Percentiles rank a stretch among this genome's conserved stretches.
These are phyloP conservation scores for Paramacrobiotus metropolitanus DNA, from an alignment of 1,140 invertebrate genomes.

Conservation along the genomic window DNA sequence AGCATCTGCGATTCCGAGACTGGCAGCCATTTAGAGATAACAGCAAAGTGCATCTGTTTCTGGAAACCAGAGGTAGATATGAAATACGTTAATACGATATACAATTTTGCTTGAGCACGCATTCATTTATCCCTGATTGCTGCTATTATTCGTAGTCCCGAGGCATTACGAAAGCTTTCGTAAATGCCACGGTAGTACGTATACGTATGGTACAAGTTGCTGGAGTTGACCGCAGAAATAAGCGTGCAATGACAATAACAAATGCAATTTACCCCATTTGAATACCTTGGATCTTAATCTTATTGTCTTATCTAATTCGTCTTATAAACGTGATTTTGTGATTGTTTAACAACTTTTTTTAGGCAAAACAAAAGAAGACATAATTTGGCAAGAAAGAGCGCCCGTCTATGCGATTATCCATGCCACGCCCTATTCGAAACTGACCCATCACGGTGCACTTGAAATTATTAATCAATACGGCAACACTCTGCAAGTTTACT, in stretches of 20 bases:
- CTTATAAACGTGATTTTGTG: background rate
- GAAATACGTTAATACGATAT: too few relatives aligned
- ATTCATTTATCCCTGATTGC: too few relatives aligned
- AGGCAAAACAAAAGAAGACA: constrained; percentile 11
- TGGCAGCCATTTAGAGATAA: background rate
- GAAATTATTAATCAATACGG: constrained; percentile 17
- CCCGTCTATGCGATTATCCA: constrained; percentile 17
- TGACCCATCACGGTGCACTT: constrained; percentile 12
- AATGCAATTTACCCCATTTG: too few relatives aligned
- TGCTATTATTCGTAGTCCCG: too few relatives aligned
- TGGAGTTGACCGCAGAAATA: too few relatives aligned
- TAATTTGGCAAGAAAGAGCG: constrained; percentile 17
- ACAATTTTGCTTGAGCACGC: too few relatives aligned
- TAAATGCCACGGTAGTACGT: too few relatives aligned
- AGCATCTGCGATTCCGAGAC: constrained; percentile 7
- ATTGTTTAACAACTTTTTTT: background rate
- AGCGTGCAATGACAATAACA: too few relatives aligned
- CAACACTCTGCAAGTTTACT: constrained; percentile 15
- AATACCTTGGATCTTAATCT: too few relatives aligned
- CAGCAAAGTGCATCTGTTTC: background rate
- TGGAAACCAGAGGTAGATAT: background rate
- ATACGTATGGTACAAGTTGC: too few relatives aligned
- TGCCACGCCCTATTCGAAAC: constrained; percentile 14
- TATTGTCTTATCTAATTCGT: too few relatives aligned
- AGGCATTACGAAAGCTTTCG: too few relatives aligned